Base-by-base conservation (phyloP, 2,797 vertebrate species). In the Leptatherina wallacei region DNA sequence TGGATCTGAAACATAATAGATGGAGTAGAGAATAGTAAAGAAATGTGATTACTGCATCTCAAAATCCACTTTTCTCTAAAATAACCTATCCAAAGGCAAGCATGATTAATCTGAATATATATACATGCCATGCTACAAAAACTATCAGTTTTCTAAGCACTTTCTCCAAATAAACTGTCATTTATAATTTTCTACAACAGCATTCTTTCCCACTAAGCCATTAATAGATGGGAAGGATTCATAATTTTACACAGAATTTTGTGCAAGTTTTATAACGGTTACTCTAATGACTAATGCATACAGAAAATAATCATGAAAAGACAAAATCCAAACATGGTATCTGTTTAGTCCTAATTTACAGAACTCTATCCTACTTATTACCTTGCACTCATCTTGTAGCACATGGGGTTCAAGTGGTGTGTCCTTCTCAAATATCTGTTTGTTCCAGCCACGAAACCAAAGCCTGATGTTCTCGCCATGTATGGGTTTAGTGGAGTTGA, bases 381-480 rank as follows among this genome's bases (percentile, higher is more conserved):
- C 98, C 97, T 96, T 95, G 95, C 97, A 98, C 79, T 97, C 95
- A 71, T 99, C 95, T 87, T 92, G 91, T 87, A 97, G 90, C 78
- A 97, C 93, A 63, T 94, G 90, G 30, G 97, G 96, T 94, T 96
- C 95, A 94, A 96, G 94, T 87, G 94, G 82, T 0, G 94, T 93
- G 79, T 96, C 92, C 93, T 93, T 93, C 93, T 96, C 93, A 90
- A 97, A 96, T 73, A 92, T 93, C 81, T 96, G 96, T 67, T 96
- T 97, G 13, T 97, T 98, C 98, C 98, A 99, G 80, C 96, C 97
- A 77, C 85, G 94, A 90, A 99, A 98, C 75, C 80, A 90, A 65
- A 96, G 69, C 64, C 85, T 69, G 80, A 81, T 35, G 87, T 78
- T 69, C 79, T 77, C 72, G 77, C 75, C 68, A 44, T 80, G 68